phyloP scores from a whole-genome alignment of 2,113 vertebrate genomes.

The Gracilinanus agilis region DNA sequence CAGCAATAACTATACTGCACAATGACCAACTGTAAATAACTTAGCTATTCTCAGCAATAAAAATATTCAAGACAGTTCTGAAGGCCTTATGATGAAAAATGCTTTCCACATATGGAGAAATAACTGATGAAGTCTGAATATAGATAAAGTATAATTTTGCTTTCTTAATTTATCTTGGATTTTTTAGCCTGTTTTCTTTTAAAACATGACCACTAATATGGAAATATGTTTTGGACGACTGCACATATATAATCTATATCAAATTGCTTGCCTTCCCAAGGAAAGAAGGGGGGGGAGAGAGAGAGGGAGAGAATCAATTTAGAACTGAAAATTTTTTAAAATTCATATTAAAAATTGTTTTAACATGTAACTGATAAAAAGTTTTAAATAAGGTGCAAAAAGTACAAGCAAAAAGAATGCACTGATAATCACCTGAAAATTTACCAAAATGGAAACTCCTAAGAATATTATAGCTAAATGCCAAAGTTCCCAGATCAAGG shows the following conservation, averaged over 20 bases:
- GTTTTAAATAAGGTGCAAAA: not conserved
- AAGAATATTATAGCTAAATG: not conserved
- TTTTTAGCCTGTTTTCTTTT: not conserved
- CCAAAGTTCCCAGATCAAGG: not conserved
- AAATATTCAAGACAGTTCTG: too few species aligned
- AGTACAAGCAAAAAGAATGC: not conserved
- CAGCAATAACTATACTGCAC: too few species aligned
- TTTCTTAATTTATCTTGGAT: too few species aligned
- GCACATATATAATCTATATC: not conserved
- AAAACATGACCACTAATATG: not conserved
- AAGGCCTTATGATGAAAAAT: too few species aligned
- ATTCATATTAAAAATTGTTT: not conserved
- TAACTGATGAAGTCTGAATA: too few species aligned
- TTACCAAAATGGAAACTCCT: not conserved
- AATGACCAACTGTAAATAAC: too few species aligned
- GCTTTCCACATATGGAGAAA: too few species aligned
- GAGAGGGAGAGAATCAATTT: not conserved
- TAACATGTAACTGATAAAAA: too few species aligned
- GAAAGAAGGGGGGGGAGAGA: not conserved
- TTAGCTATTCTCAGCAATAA: too few species aligned
- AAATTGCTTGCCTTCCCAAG: not conserved
- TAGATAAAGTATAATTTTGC: too few species aligned
- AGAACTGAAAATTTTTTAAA: not conserved
- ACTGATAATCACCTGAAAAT: not conserved
- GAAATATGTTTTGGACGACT: not conserved